Conservation (phyloP, 1,140 invertebrate species). For the Diploscapter pachys region DNA sequence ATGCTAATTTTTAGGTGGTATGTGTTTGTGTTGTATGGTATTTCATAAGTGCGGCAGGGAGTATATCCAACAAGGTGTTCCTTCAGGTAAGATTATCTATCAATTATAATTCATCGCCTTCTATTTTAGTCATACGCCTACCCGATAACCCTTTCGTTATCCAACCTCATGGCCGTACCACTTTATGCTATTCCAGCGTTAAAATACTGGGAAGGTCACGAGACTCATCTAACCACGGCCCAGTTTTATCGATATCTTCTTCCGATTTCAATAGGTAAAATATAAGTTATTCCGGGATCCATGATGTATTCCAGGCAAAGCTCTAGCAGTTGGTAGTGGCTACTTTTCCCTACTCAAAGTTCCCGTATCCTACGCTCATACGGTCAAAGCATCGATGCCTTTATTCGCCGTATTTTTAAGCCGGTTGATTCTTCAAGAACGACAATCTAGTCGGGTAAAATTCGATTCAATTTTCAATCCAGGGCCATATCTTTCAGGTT, state of each 20-base stretch:
- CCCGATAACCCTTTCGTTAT: slow-evolving; percentile 88
- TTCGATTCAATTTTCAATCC: neutral
- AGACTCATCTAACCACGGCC: slow-evolving; percentile 24
- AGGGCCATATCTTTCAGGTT: slow-evolving; percentile 56
- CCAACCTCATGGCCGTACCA: slow-evolving; percentile 80
- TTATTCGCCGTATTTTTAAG: slow-evolving; percentile 87
- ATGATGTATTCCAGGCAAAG: slow-evolving; percentile 72
- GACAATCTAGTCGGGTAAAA: slow-evolving; percentile 69
- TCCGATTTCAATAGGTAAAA: slow-evolving; percentile 70
- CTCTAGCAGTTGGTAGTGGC: slow-evolving; percentile 81
- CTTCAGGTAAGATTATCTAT: slow-evolving; percentile 66
- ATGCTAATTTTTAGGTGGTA: too few relatives aligned
- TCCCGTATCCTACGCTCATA: slow-evolving; percentile 94
- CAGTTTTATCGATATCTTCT: slow-evolving; percentile 70
- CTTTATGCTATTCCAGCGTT: slow-evolving; percentile 76
- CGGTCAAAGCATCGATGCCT: slow-evolving; percentile 95
- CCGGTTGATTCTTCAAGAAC: slow-evolving; percentile 79
- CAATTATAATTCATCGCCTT: slow-evolving; percentile 3
- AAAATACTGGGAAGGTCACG: slow-evolving; percentile 62
- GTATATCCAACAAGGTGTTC: slow-evolving; percentile 84
- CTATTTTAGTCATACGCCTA: slow-evolving; percentile 73
- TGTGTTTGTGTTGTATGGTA: slow-evolving; percentile 81
- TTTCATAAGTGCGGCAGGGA: slow-evolving; percentile 78
- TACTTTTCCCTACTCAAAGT: slow-evolving; percentile 97
- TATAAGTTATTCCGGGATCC: too few relatives aligned